Evolutionary conservation across 2,797 vertebrate genomes (phyloP), one percentile per base, ranked within the genome.

Genomic region (Trachurus trachurus): DNA sequence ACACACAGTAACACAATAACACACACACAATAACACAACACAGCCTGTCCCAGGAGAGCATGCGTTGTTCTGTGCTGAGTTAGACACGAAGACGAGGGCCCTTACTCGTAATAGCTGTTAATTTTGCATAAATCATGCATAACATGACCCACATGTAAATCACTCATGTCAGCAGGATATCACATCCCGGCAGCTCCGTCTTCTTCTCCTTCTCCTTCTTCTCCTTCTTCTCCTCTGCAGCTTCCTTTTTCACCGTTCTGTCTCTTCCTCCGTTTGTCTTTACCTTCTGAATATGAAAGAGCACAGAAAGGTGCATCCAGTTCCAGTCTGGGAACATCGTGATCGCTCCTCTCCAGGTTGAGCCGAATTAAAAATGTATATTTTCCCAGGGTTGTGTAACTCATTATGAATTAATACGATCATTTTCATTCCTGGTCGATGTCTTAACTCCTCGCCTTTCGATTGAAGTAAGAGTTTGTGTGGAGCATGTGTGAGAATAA

Each of bases 131-230:
- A 92, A 92, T 93, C 90, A 92, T 89, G 89, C 89, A 86, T 54
- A 86, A 90, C 89, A 81, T 90, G 91, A 92, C 90, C 90, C 90
- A 92, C 87, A 92, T 91, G 88, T 90, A 92, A 89, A 91, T 92
- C 91, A 91, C 83, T 89, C 88, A 88, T 89, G 89, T 93, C 87
- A 87, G 84, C 84, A 80, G 87, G 81, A 86, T 70, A 88, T 87
- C 82, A 83, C 71, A 64, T 82, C 80, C 52, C 72, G 39, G 70
- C 72, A 78, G 45, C 80, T 72, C 19, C 66, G 53, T 82, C 75
- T 74, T 74, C 75, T n/a, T 58, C 80, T 49, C 73, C 63, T 26
- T 70, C 66, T 34, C 22, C 75, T 44, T 26, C 81, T 67, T 74
- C 63, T 31, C 66, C 66, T 40, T 22, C 75, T 50, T 34, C 81